Base-by-base conservation (phyloP, 2,113 vertebrate genomes). In the Hyperoodon ampullatus region DNA sequence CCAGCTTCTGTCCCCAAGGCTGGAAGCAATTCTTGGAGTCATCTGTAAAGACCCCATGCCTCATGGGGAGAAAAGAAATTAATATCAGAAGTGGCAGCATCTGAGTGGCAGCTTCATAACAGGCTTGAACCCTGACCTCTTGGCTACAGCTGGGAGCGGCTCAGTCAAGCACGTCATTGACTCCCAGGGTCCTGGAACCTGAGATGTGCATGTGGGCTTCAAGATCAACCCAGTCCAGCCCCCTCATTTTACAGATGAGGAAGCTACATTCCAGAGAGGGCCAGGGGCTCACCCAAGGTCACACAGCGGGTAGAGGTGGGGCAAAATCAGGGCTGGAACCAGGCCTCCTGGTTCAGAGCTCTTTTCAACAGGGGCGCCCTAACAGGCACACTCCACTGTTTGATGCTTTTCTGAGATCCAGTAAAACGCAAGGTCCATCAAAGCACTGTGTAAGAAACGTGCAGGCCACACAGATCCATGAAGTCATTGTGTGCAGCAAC, bases 161-260 rank as follows among this genome's bases (percentile, higher is more conserved):
- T 97, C 97, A 97, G 94, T 81, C 95, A 98, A 97, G 95, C 98
- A 97, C 65, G 0, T 89, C 97, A 97, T 95, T 96, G 97, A 96
- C 92, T 97, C 93, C 80, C 66, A 35, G 47, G 68, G 89, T 95
- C 83, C 96, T 30, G 42, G 95, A 97, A 94, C 95, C 95, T 18
- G 84, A 95, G 92, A 90, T 30, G 74, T 83, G 68, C 83, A 33
- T 21, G 39, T 71, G 47, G 63, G n/a, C 68, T 80, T 68, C 1
- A 71, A 95, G 96, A 96, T 98, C 96, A 95, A 94, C 55, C 60
- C 65, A 35, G 66, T 66, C 66, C 42, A 24, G 47, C 86, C 80
- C 42, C 91, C 35, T 98, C 84, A 98, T 98, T 97, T 98, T 98
- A 98, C 96, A 97, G 97, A 97, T 96, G 96, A 97, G 93, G 83